Conservation (phyloP, 2,888 invertebrate species). For the Folsomia manolachei region DNA sequence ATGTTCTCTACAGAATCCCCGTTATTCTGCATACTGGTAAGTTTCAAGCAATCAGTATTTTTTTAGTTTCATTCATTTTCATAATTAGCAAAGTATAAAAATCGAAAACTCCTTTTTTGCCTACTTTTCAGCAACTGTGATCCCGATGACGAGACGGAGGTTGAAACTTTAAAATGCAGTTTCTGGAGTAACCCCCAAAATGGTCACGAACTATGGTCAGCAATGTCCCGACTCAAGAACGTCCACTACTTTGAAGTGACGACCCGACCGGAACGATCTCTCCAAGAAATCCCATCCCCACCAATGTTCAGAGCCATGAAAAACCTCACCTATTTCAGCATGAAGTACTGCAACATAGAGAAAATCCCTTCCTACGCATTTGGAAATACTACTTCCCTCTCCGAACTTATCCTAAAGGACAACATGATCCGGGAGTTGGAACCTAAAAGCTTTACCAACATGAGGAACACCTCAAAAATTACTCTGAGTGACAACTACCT, state of each 20-base stretch:
- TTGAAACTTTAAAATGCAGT: conserved; percentile 74
- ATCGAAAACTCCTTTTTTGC: no score
- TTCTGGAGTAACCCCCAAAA: conserved; percentile 64
- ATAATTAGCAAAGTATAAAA: no score
- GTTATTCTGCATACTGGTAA: no score
- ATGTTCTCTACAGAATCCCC: no score
- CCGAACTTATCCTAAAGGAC: conserved; percentile 68
- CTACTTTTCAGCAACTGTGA: conserved; percentile 72
- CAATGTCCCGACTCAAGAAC: conserved; percentile 14
- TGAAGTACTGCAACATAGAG: conserved; percentile 27
- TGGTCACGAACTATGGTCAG: conserved; percentile 20
- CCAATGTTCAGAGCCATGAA: conserved; percentile 35
- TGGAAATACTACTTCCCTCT: conserved; percentile 68
- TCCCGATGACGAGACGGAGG: conserved; percentile 58
- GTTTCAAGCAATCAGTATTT: no score
- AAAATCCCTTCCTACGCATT: conserved; percentile 70
- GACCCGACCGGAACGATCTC: conserved; percentile 22
- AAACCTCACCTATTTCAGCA: conserved; percentile 33
- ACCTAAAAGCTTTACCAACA: conserved; percentile 69
- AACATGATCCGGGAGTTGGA: conserved; percentile 65
- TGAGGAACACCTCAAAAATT: conserved; percentile 67
- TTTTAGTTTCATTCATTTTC: no score
- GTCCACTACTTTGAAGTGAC: conserved; percentile 24
- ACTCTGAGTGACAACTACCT: conserved; percentile 75
- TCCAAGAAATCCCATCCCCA: conserved; percentile 35